These are phyloP conservation scores for Aphaenogaster floridana DNA, from an alignment of 1,140 invertebrate species.

Conservation along the genomic window DNA sequence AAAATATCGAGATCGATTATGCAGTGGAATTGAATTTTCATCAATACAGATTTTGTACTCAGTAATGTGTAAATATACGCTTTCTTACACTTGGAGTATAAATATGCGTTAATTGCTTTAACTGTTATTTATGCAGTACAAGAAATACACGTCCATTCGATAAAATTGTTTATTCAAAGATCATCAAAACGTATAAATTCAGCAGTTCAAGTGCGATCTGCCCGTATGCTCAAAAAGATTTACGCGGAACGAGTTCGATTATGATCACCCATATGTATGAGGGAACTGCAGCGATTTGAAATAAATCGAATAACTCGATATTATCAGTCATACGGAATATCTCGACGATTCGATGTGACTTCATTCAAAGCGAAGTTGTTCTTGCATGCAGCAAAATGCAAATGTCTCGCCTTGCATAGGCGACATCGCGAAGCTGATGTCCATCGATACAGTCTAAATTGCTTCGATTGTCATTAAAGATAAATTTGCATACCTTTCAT, in stretches of 20 bases:
- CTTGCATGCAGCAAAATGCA: constrained; percentile 39
- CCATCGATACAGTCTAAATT: background rate
- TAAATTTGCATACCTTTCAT: constrained; percentile 25
- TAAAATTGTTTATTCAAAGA: constrained; percentile 21
- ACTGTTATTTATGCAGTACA: background rate
- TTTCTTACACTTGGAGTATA: background rate
- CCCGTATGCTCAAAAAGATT: constrained; percentile 20
- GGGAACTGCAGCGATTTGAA: constrained; percentile 1
- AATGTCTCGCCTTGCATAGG: background rate
- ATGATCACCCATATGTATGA: constrained; percentile 14
- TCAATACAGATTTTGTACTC: background rate
- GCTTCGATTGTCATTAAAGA: constrained; percentile 9
- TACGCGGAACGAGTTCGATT: constrained; percentile 16
- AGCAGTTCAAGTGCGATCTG: constrained; percentile 15
- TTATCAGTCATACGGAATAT: constrained; percentile 17
- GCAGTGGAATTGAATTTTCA: background rate
- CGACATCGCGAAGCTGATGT: background rate
- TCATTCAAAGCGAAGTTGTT: constrained; percentile 19
- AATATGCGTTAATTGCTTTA: constrained; percentile 29
- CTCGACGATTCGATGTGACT: constrained; percentile 3
- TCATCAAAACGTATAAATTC: constrained; percentile 27
- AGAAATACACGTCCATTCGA: background rate
- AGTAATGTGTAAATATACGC: background rate
- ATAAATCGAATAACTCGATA: constrained; percentile 46
- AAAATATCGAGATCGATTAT: background rate